Conservation (phyloP, 2,888 invertebrate species). For the Campoplex nolae region DNA sequence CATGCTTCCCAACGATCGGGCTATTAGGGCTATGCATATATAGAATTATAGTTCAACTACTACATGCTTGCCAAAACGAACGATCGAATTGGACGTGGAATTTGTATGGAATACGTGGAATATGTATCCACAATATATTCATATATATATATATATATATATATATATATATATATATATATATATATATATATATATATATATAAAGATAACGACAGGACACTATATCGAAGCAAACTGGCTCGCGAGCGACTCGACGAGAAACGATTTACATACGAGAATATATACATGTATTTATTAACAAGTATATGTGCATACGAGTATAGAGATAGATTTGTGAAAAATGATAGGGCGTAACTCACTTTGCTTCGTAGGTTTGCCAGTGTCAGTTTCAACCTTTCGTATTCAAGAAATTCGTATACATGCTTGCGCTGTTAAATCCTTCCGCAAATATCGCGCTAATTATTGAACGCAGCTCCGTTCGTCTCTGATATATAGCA, state of each 20-base stretch:
- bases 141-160: not conserved
- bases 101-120: conserved; percentile 18
- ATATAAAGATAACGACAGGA: not conserved
- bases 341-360: conserved; percentile 9
- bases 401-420: conserved; percentile 30
- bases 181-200: not conserved
- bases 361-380: not conserved
- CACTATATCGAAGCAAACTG: conserved; percentile 10
- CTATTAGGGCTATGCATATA: conserved; percentile 30
- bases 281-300: not conserved
- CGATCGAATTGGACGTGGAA: conserved; percentile 59
- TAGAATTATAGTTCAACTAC: conserved; percentile 17
- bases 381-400: conserved; percentile 31
- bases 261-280: conserved; percentile 21
- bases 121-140: not conserved
- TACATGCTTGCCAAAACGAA: conserved; percentile 48
- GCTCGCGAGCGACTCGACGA: conserved; percentile 27
- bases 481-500: conserved; percentile 48
- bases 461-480: conserved; percentile 65
- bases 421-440: conserved; percentile 54
- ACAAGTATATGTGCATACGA: not conserved
- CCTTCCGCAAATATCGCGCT: conserved; percentile 66
- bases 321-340: not conserved
- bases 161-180: not conserved
- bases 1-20: conserved; percentile 34